Conservation (phyloP, 1,140 invertebrate genomes). For the Oscheius sp. region DNA sequence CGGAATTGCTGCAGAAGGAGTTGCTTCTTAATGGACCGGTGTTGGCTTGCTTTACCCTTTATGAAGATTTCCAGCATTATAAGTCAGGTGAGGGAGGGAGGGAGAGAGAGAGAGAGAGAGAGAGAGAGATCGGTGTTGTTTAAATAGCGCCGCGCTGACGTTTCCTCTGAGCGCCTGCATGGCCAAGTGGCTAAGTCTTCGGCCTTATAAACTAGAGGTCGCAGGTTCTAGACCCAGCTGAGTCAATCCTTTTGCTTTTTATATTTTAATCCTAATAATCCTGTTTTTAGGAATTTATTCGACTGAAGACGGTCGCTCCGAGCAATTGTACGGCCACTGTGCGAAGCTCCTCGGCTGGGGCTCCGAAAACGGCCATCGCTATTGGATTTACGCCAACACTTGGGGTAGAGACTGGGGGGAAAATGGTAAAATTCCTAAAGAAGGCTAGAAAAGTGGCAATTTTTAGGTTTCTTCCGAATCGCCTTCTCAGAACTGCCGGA, state of each 20-base stretch:
- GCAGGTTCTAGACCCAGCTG: no score
- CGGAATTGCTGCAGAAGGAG: slow-evolving; percentile 44
- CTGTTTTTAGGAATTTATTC: slow-evolving; percentile 48
- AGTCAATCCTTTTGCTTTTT: not conserved
- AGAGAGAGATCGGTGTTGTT: no score
- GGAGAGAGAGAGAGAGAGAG: no score
- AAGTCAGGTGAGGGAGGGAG: slow-evolving; percentile 43
- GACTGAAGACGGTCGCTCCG: slow-evolving; percentile 23
- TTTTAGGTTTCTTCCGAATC: slow-evolving; percentile 50
- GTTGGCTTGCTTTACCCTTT: slow-evolving; percentile 47
- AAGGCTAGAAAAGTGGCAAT: slow-evolving; percentile 19
- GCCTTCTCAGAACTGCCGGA: slow-evolving; percentile 41
- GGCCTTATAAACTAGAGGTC: no score
- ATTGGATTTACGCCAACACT: slow-evolving; percentile 46
- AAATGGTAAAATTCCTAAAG: slow-evolving; percentile 39
- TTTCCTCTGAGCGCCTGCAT: no score
- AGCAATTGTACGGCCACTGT: slow-evolving; percentile 47
- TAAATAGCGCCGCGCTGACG: no score
- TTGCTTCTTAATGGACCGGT: slow-evolving; percentile 45
- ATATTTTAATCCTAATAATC: not conserved
- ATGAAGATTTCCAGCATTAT: slow-evolving; percentile 53
- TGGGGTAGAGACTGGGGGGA: slow-evolving; percentile 50
- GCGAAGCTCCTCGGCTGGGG: slow-evolving; percentile 51
- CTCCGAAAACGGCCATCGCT: slow-evolving; percentile 37
- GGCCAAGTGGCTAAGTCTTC: no score